phyloP scores from a whole-genome alignment of 2,113 vertebrate species.

The Bettongia penicillata region DNA sequence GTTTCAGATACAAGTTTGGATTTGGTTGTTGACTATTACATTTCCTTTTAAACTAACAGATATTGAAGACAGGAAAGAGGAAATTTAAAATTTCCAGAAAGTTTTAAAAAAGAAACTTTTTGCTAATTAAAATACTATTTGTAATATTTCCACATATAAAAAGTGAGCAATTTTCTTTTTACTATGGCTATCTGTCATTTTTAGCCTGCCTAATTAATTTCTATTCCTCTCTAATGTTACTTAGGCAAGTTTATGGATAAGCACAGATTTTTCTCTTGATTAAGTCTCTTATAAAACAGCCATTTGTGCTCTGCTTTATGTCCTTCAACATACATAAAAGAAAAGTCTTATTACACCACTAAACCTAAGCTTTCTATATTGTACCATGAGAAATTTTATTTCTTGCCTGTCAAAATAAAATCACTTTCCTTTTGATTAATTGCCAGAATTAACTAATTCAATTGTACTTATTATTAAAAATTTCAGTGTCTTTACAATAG shows the following conservation, averaged over 20 bases:
- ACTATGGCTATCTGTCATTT: conserved; percentile 60
- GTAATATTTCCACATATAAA: conserved; percentile 42
- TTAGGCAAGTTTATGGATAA: conserved; percentile 43
- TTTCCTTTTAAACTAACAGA: conserved; percentile 52
- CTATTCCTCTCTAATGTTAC: conserved; percentile 48
- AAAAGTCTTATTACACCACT: conserved; percentile 48
- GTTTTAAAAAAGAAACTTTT: conserved; percentile 49
- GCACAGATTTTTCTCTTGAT: conserved; percentile 40
- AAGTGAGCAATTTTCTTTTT: conserved; percentile 59
- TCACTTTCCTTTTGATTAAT: conserved; percentile 57
- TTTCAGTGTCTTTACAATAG: neutral
- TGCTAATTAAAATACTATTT: conserved; percentile 64
- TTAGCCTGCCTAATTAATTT: conserved; percentile 41
- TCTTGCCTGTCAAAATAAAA: conserved; percentile 58
- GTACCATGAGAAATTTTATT: conserved; percentile 57
- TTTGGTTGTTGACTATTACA: neutral
- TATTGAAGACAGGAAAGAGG: conserved; percentile 35
- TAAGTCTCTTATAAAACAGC: conserved; percentile 56
- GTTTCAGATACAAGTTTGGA: conserved; percentile 51
- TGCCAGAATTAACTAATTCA: conserved; percentile 38
- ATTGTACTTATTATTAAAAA: conserved; percentile 32
- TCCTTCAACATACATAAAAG: conserved; percentile 52
- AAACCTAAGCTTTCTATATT: conserved; percentile 4
- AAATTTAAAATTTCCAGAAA: conserved; percentile 58
- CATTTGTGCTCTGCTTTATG: conserved; percentile 53